Conservation (phyloP, 2,113 vertebrate genomes). For the Bostrychus sinensis region DNA sequence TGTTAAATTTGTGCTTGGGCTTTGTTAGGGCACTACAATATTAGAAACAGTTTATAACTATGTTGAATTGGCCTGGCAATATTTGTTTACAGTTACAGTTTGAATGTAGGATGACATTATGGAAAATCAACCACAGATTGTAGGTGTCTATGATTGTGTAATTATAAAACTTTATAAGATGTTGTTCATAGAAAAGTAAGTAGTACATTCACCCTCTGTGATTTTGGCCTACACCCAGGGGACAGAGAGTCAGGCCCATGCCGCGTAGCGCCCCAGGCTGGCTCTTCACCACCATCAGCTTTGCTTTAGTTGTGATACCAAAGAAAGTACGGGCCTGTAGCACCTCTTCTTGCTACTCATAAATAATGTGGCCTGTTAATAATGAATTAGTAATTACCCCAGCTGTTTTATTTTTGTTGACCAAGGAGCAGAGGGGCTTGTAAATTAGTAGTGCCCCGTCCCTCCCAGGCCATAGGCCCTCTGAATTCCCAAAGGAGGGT, state of each 20-base stretch:
- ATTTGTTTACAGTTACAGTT: no score
- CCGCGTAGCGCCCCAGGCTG: constrained; percentile 77
- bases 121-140: no score
- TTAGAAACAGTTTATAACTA: no score
- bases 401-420: constrained; percentile 78
- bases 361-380: constrained; percentile 83
- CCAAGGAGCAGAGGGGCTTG: constrained; percentile 66
- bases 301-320: constrained; percentile 70
- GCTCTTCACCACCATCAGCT: constrained; percentile 70
- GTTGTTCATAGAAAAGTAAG: constrained; percentile 52
- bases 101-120: no score
- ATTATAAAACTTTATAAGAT: constrained; percentile 22
- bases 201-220: constrained; percentile 34
- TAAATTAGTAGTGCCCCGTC: constrained; percentile 67
- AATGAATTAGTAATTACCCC: constrained; percentile 83
- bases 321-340: constrained; percentile 65
- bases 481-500: constrained; percentile 50
- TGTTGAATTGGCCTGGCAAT: no score
- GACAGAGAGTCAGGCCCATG: constrained; percentile 66
- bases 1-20: constrained; percentile 36
- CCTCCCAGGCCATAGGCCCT: constrained; percentile 41
- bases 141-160: constrained; percentile 13
- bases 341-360: constrained; percentile 70
- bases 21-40: no score
- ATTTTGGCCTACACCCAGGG: constrained; percentile 61